phyloP scores from a whole-genome alignment of 2,888 invertebrate species.

The Belgica antarctica region DNA sequence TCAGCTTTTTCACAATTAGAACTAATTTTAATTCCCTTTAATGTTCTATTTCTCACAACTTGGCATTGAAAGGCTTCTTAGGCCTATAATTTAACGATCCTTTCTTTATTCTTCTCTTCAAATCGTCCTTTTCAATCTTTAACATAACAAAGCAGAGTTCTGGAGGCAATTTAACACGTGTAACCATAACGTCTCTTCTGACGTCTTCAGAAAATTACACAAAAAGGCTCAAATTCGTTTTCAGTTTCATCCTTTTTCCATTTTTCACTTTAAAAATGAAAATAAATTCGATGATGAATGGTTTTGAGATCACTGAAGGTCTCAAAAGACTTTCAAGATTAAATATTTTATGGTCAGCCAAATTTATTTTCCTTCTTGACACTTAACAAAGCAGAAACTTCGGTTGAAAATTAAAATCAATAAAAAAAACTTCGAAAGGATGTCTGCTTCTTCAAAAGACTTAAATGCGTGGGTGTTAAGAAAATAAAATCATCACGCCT shows the following conservation, averaged over 20 bases:
- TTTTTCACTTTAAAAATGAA: constrained; percentile 6
- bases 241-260: constrained; percentile 24
- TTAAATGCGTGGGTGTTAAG: constrained; percentile 39
- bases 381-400: not conserved
- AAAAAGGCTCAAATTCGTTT: constrained; percentile 40
- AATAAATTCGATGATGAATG: constrained; percentile 38
- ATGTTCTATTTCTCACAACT: constrained; percentile 24
- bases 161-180: constrained; percentile 38
- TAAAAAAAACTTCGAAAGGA: constrained; percentile 25
- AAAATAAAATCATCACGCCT: constrained; percentile 19
- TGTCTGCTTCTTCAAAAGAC: constrained; percentile 35
- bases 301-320: not conserved
- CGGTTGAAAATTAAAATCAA: not conserved
- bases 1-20: constrained; percentile 4
- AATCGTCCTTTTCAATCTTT: constrained; percentile 17
- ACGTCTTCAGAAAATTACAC: constrained; percentile 35
- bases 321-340: constrained; percentile 2
- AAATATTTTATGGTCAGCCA: constrained; percentile 16
- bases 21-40: constrained; percentile 25
- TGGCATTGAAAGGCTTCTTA: not conserved
- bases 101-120: not conserved
- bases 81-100: constrained; percentile 41
- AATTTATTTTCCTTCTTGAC: not conserved
- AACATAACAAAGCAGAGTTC: constrained; percentile 34
- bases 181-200: constrained; percentile 32